phyloP scores from a whole-genome alignment of 1,140 invertebrate species.

The Lanistes nyassanus region DNA sequence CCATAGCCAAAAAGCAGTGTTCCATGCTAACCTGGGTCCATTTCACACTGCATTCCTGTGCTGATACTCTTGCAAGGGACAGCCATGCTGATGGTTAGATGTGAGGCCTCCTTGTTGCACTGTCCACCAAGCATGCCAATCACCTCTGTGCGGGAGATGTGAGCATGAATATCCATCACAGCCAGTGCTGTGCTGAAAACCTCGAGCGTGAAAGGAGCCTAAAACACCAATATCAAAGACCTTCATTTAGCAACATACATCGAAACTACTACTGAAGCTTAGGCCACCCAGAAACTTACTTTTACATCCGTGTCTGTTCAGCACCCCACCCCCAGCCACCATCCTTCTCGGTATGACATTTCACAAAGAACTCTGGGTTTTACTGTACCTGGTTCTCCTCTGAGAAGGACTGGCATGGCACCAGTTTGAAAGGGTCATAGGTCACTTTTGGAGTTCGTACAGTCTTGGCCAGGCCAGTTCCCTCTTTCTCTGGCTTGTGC shows the following conservation, averaged over 20 bases:
- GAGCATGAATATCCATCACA: constrained; percentile 77
- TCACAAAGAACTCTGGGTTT: constrained; percentile 8
- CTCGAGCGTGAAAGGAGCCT: constrained; percentile 75
- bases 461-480: constrained; percentile 37
- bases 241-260: neutral
- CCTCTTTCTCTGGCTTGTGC: constrained; percentile 36
- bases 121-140: constrained; percentile 78
- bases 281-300: too few species aligned
- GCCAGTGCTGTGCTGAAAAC: constrained; percentile 73
- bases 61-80: constrained; percentile 72
- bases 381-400: constrained; percentile 46
- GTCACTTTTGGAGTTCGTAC: constrained; percentile 64
- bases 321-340: too few species aligned
- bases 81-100: constrained; percentile 69
- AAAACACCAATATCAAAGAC: neutral
- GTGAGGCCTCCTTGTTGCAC: constrained; percentile 56
- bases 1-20: too few species aligned
- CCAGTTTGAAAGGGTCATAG: constrained; percentile 62
- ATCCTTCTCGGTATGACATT: too few species aligned
- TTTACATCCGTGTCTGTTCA: too few species aligned
- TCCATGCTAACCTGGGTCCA: constrained; percentile 75
- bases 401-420: constrained; percentile 56
- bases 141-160: constrained; percentile 76
- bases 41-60: constrained; percentile 78
- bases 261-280: neutral